Evolutionary conservation across 2,113 vertebrate species (phyloP).

Genomic region (Oncorhynchus gorbuscha): DNA sequence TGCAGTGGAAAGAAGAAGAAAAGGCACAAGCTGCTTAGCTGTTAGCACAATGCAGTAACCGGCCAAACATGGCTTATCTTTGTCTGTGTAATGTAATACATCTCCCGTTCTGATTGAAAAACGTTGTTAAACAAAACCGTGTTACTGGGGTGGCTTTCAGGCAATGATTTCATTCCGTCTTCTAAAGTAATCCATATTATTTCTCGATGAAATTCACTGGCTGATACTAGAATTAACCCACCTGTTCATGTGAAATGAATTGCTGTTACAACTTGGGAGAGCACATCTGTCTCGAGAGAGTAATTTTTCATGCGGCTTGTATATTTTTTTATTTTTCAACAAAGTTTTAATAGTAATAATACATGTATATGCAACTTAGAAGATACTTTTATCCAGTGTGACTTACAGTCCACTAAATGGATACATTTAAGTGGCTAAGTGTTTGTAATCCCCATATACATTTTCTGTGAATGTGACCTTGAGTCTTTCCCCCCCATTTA

Average conservation of each 20-base stretch:
- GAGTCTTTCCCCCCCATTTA: not conserved
- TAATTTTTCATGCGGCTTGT: conserved; percentile 32
- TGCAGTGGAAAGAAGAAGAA: conserved; percentile 1
- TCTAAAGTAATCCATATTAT: conserved; percentile 48
- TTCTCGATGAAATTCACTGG: conserved; percentile 31
- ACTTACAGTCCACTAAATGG: too few relatives aligned
- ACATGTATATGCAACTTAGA: too few relatives aligned
- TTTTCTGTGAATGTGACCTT: not conserved
- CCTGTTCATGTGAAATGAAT: conserved; percentile 65
- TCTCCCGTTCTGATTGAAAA: conserved; percentile 3
- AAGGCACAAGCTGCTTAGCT: conserved; percentile 7
- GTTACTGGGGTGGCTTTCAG: conserved; percentile 40
- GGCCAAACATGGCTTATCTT: conserved; percentile 15
- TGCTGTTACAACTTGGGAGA: conserved; percentile 53
- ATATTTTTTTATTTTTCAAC: conserved; percentile 2
- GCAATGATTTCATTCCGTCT: conserved; percentile 32
- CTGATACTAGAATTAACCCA: conserved; percentile 50
- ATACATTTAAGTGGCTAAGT: too few relatives aligned
- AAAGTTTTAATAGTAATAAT: not conserved
- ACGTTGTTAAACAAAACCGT: conserved; percentile 26
- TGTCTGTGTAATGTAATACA: conserved; percentile 1
- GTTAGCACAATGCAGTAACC: conserved; percentile 13
- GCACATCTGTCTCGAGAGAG: conserved; percentile 35
- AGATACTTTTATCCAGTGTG: too few relatives aligned
- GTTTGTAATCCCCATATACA: too few relatives aligned